Conservation (phyloP, 1,140 invertebrate genomes). For the Euborellia annulipes region DNA sequence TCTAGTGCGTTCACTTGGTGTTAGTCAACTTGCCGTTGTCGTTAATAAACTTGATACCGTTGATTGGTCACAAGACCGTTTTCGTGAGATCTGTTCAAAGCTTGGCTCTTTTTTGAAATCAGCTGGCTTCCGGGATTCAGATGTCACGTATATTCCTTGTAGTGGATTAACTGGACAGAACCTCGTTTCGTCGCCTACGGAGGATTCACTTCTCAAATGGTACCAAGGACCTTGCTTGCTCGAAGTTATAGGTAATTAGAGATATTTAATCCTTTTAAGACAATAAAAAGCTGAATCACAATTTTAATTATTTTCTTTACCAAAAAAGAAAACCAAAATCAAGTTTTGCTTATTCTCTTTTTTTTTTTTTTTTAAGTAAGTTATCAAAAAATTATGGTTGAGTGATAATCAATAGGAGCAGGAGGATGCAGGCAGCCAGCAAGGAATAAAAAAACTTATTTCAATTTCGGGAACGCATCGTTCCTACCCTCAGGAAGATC, state of each 20-base stretch:
- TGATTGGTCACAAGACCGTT: constrained; percentile 63
- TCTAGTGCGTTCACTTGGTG: constrained; percentile 77
- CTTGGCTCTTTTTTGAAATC: constrained; percentile 81
- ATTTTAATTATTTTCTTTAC: constrained; percentile 4
- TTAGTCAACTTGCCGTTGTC: constrained; percentile 69
- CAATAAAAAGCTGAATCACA: no score
- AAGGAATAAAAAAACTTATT: no score
- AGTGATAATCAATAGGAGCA: no score
- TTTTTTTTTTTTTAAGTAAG: no score
- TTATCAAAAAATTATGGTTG: no score
- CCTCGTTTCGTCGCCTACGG: constrained; percentile 51
- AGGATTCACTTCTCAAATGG: constrained; percentile 56
- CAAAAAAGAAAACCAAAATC: background rate
- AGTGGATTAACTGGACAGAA: constrained; percentile 92
- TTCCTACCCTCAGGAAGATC: no score
- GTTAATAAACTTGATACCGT: constrained; percentile 77
- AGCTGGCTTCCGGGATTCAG: constrained; percentile 81
- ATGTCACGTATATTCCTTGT: constrained; percentile 85
- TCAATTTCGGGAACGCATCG: no score
- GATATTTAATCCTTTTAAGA: no score
- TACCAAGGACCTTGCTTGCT: constrained; percentile 70
- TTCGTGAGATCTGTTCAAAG: constrained; percentile 72
- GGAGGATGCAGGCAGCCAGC: no score
- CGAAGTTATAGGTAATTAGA: constrained; percentile 65
- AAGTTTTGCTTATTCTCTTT: background rate